Conservation (phyloP, 2,888 invertebrate genomes). For the Maniola hyperantus region DNA sequence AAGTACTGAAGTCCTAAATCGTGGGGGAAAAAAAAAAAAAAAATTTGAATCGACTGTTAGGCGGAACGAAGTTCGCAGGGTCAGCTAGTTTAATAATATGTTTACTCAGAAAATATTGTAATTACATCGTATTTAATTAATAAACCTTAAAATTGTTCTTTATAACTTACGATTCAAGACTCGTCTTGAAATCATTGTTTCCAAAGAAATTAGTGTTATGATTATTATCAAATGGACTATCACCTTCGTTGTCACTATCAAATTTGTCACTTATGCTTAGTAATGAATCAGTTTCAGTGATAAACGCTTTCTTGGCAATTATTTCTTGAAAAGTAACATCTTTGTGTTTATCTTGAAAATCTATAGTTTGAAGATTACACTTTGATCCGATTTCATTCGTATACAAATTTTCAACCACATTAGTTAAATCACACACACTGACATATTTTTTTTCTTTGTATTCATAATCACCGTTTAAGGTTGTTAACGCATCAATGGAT, state of each 20-base stretch:
- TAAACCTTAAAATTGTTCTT: neutral
- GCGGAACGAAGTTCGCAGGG: too few species aligned
- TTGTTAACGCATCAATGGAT: constrained; percentile 61
- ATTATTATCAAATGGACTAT: constrained; percentile 39
- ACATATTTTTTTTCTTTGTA: constrained; percentile 47
- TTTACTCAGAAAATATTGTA: constrained; percentile 24
- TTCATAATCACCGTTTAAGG: constrained; percentile 52
- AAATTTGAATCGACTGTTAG: too few species aligned
- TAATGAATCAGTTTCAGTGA: constrained; percentile 48
- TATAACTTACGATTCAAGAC: constrained; percentile 71
- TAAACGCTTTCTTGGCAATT: constrained; percentile 48
- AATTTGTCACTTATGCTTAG: constrained; percentile 46
- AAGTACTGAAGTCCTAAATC: too few species aligned
- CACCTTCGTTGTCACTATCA: constrained; percentile 46
- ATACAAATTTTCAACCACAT: constrained; percentile 41
- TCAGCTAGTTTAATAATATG: constrained; percentile 31
- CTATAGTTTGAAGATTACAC: constrained; percentile 40
- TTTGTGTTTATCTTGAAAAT: constrained; percentile 49
- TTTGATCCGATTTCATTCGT: constrained; percentile 9
- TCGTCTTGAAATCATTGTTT: constrained; percentile 52
- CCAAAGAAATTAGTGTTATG: constrained; percentile 44
- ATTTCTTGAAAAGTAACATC: constrained; percentile 51
- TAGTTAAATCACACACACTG: constrained; percentile 50
- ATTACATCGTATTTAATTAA: neutral
- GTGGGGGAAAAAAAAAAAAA: too few species aligned